Base-by-base conservation (phyloP, 2,888 invertebrate species). In the Corbicula japonica region DNA sequence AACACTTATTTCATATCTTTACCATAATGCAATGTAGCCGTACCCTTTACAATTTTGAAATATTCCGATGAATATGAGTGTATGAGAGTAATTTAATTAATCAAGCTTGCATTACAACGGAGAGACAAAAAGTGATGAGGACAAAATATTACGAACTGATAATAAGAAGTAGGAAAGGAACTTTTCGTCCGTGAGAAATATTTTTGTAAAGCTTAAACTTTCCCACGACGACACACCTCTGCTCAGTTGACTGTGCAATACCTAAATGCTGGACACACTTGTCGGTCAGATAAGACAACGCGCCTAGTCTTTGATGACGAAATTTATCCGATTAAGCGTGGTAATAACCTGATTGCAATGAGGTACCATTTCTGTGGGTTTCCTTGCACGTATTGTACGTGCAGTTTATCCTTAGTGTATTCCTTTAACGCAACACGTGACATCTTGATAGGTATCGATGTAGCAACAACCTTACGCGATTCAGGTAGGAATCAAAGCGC, bases 261-360 rank as follows among this genome's bases (percentile, higher is more conserved):
- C 18, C 38, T 54, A 21, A 63, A 66, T 66, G 23, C 38, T 35
- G 38, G 38, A 66, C 54, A 30, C 66, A 66, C 32, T 52, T 32
- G 41, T 35, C 35, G 2, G 26, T 23, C 10, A 58, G 58, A 58
- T 58, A 58, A 54, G 41, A 41, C 66, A 66, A 66, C 52, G 30
- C 41, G n/a, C 35, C 12, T 26, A 54, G 28, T 26, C 66, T 66
- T 66, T 66, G 66, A 66, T 38, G 35, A 28, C 28, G 15, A 26
- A 35, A 28, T 23, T 66, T 66, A 66, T 66, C 66, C 54, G 66
- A 66, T 66, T 66, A 66, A 38, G 38, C 52, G 34, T 52, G 38
- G 28, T 50, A 54, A 35, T 52, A 38, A 21, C n/a, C 66, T 10
- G 15, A 18, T 38, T 38, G 38, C 3, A 52, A 28, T 35, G 23